Evolutionary conservation across 1,140 invertebrate genomes (phyloP), one percentile per base, ranked within the genome.

Genomic region (Drosophila tsacasi): DNA sequence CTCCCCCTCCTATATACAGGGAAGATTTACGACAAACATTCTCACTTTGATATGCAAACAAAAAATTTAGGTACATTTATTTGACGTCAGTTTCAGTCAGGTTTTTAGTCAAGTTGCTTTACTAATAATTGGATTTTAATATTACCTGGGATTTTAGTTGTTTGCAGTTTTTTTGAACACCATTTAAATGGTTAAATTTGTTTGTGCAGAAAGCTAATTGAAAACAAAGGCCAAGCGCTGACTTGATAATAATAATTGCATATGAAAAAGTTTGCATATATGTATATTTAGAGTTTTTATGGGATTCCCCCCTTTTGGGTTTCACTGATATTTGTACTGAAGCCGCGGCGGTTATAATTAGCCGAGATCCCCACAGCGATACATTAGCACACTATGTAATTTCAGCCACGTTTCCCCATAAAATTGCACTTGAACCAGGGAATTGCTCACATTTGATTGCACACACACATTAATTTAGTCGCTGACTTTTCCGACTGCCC

Each of bases 381-480:
- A 30, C 37, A 65, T 65, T 35, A 44, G 63, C 57, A 65, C 42
- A 65, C 63, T 63, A 32, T 66, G 58, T 63, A 66, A 66, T 68
- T 68, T 44, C 40, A 63, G 44, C 23, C 25, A 21, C 65, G 21
- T 17, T 25, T 64, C 35, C 47, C 40, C 69, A 73, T 71, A 35
- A 49, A 73, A 73, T 72, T 72, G 40, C 44, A 50, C 66, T 71
- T 47, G 52, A 77, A 55, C 72, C 76, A 39, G 66, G 65, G 81
- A 83, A 81, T 76, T 84, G 82, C 71, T 80, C 66, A 46, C 65
- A 83, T 74, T 83, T 83, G 81, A 83, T 83, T 83, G 81, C 81
- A 64, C 35, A 57, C 81, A 84, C 35, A 57, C 81, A 84, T 83
- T 83, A 76, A 83, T 83, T 79, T 74, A 50, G 60, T 37, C n/a